A percentile compares a stretch with the other conserved stretches of the same genome.
Evolutionary conservation across 2,797 vertebrate genomes (phyloP).

Genomic region (Silurus aristotelis): DNA sequence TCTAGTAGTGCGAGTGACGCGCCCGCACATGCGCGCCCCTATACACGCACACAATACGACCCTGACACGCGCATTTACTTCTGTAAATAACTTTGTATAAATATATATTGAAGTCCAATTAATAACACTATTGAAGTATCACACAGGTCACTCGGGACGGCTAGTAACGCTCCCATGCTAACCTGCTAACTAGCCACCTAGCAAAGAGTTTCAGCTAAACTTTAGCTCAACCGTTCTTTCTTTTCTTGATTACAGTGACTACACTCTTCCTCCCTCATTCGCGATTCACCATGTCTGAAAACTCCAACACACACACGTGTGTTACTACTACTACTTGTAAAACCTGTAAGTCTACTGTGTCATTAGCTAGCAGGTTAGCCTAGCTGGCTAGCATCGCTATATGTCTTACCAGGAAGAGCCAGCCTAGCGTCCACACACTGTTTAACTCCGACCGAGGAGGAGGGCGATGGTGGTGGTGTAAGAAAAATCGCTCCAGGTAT

Average conservation of each 20-base stretch:
- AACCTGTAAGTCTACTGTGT: background rate
- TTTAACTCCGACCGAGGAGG: conserved; percentile 29
- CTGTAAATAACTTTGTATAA: background rate
- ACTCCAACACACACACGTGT: background rate
- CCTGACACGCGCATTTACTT: background rate
- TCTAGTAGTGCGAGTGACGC: background rate
- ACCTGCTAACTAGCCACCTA: conserved; percentile 25
- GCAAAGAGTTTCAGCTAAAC: conserved; percentile 15
- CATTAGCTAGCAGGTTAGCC: conserved; percentile 35
- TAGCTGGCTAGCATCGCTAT: conserved; percentile 38
- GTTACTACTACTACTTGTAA: background rate
- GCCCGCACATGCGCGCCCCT: background rate
- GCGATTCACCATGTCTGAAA: too few relatives aligned
- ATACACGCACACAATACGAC: background rate
- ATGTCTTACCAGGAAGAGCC: conserved; percentile 81
- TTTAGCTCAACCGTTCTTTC: background rate
- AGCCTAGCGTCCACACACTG: conserved; percentile 58
- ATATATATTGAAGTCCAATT: background rate
- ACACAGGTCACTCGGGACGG: background rate
- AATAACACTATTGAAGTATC: background rate
- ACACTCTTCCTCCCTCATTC: background rate
- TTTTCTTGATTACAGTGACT: background rate
- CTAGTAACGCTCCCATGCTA: conserved; percentile 20
- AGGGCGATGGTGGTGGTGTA: background rate
- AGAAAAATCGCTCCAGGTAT: conserved; percentile 30